These are phyloP conservation scores for Halcyon malimbica DNA, from an alignment of 2,113 vertebrate genomes.

Conservation along the genomic window DNA sequence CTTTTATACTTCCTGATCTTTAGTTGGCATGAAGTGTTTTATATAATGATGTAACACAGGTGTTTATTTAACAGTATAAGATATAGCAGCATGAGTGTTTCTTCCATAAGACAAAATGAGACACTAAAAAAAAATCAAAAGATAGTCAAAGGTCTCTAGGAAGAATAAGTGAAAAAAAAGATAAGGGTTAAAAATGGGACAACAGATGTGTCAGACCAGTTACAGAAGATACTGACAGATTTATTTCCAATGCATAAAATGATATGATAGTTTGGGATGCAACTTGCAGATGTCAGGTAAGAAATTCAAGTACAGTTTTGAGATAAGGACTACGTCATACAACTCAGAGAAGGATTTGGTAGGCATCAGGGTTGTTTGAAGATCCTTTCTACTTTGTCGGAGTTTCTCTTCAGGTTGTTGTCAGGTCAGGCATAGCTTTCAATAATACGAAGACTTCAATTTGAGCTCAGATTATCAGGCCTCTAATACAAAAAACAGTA, in stretches of 20 bases:
- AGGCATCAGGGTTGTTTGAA: not conserved
- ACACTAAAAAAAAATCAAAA: not conserved
- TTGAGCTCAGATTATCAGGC: not conserved
- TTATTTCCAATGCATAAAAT: not conserved
- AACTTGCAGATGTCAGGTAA: not conserved
- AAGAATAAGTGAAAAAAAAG: not conserved
- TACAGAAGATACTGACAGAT: not conserved
- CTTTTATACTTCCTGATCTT: not conserved
- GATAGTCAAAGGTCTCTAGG: not conserved
- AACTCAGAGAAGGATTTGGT: not conserved
- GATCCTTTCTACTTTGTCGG: not conserved
- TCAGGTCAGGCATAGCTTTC: accelerated
- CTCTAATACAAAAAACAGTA: not conserved
- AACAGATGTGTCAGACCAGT: not conserved
- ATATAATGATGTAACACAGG: not conserved
- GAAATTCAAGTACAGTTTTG: not conserved
- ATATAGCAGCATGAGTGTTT: not conserved
- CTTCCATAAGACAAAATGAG: not conserved
- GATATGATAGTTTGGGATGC: not conserved
- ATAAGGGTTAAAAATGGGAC: not conserved
- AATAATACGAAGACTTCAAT: not conserved
- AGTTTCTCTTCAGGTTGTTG: not conserved
- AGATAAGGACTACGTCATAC: not conserved
- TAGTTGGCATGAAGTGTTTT: not conserved
- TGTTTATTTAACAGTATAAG: not conserved